These are phyloP conservation scores for Telmatherina bonti DNA, from an alignment of 2,797 vertebrate species.

Conservation along the genomic window DNA sequence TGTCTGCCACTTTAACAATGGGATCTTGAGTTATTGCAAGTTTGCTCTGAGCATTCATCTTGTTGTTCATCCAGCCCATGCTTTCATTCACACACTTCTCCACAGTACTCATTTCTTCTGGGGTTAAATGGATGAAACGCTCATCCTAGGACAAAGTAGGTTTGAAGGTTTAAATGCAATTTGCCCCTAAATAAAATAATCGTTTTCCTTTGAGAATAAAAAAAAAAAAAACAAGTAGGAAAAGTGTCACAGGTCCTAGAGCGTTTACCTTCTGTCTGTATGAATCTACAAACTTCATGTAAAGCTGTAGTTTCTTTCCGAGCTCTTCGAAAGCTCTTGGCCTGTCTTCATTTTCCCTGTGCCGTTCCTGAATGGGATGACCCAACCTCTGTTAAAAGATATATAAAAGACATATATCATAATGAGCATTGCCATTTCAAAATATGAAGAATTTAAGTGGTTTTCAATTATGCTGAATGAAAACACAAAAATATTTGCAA, in stretches of 20 bases:
- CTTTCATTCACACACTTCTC: slow-evolving; percentile 89
- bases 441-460: neutral
- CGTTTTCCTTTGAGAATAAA: no score
- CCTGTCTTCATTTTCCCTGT: slow-evolving; percentile 92
- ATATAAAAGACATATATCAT: neutral
- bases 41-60: slow-evolving; percentile 93
- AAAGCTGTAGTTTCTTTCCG: slow-evolving; percentile 92
- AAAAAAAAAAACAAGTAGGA: neutral
- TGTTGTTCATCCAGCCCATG: slow-evolving; percentile 93
- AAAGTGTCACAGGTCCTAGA: neutral
- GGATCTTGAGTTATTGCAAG: slow-evolving; percentile 90
- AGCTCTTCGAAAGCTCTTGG: slow-evolving; percentile 93
- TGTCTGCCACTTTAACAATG: slow-evolving; percentile 92
- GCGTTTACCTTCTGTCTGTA: slow-evolving; percentile 90
- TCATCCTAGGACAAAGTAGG: slow-evolving; percentile 85
- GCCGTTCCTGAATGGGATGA: slow-evolving; percentile 91
- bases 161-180: neutral
- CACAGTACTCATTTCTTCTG: slow-evolving; percentile 88
- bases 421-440: neutral
- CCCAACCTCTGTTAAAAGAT: slow-evolving; percentile 87
- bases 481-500: neutral
- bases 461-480: neutral
- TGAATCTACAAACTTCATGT: slow-evolving; percentile 92
- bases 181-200: no score
- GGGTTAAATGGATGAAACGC: slow-evolving; percentile 87